phyloP scores from a whole-genome alignment of 2,113 vertebrate genomes.

The Galbula dea region DNA sequence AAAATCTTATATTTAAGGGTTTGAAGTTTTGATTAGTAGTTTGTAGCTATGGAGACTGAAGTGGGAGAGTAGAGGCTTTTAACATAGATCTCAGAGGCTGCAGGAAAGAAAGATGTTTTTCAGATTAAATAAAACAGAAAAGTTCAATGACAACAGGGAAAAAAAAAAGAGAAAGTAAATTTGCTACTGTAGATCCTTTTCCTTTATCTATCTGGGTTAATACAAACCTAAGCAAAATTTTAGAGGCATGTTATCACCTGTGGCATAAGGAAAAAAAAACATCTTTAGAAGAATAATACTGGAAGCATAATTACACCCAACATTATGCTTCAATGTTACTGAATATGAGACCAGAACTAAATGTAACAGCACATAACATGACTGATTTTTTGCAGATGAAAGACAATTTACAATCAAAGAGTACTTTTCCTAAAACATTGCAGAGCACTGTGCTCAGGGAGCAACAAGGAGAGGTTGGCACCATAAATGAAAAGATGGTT shows the following conservation, averaged over 20 bases:
- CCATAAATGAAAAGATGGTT: neutral
- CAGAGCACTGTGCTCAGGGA: neutral
- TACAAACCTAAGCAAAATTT: neutral
- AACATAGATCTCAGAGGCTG: neutral
- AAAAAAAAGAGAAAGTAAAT: neutral
- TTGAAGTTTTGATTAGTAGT: neutral
- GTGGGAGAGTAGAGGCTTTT: neutral
- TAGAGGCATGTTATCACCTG: neutral
- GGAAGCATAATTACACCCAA: neutral
- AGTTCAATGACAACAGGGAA: neutral
- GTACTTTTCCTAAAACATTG: neutral
- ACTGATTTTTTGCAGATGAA: neutral
- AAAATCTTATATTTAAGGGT: neutral
- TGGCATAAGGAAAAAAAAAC: neutral
- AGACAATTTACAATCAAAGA: neutral
- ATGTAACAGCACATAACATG: neutral
- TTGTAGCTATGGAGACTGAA: neutral
- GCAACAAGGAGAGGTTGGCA: neutral
- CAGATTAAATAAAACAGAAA: neutral
- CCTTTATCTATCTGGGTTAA: neutral
- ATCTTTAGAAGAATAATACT: neutral
- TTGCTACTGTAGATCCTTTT: neutral
- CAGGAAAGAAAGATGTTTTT: neutral
- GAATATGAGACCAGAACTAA: neutral
- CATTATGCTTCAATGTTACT: neutral